These are phyloP conservation scores for Drosophila atroscutellata DNA, from an alignment of 2,888 invertebrate species.

Conservation along the genomic window DNA sequence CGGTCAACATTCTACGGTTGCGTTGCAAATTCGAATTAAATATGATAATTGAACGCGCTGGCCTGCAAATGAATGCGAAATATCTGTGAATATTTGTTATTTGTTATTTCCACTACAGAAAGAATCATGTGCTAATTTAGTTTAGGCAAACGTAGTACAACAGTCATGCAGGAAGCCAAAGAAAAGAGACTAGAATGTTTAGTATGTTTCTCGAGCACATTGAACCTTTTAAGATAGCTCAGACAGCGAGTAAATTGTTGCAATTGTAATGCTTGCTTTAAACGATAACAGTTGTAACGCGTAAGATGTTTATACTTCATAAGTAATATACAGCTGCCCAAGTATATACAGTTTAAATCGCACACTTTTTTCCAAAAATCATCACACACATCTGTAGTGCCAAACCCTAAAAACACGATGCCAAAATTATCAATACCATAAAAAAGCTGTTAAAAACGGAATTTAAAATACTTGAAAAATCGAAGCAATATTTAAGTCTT, in stretches of 20 bases:
- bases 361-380: not conserved
- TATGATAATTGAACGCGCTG: slow-evolving; percentile 28
- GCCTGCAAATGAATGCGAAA: slow-evolving; percentile 7
- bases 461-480: not conserved
- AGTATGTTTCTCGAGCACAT: slow-evolving; percentile 35
- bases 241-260: not conserved
- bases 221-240: slow-evolving; percentile 27
- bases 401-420: not conserved
- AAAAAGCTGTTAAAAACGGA: not conserved
- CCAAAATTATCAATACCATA: not conserved
- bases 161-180: slow-evolving; percentile 31
- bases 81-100: slow-evolving; percentile 6
- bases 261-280: not conserved
- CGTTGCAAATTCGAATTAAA: slow-evolving; percentile 9
- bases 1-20: not conserved
- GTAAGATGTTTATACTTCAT: not conserved
- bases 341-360: not conserved
- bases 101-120: slow-evolving; percentile 12
- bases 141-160: slow-evolving; percentile 9
- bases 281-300: not conserved
- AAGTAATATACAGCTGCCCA: not conserved
- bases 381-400: not conserved
- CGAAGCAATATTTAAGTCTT: not conserved
- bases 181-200: slow-evolving; percentile 14
- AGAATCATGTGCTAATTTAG: slow-evolving; percentile 9